Evolutionary conservation across 2,797 vertebrate species (phyloP), one percentile per base, ranked within the genome.

Genomic region (Gymnothorax reevesii): DNA sequence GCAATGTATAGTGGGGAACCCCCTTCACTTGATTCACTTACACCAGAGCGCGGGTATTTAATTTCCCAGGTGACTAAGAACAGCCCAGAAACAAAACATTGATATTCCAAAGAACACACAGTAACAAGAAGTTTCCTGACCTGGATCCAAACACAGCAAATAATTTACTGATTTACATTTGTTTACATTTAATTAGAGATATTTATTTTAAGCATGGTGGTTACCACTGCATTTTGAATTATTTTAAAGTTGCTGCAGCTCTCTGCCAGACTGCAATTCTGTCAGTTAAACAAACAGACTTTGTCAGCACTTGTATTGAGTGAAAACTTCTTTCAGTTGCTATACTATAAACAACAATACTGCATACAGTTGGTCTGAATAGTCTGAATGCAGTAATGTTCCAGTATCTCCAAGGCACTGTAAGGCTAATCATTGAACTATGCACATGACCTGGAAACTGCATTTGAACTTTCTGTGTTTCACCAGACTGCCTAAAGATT

Each of bases 401-500:
- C 9, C 66, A 27, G 83, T 54, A 27, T 71, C 12, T 42, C 83
- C 54, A 9, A 59, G 25, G 33, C 66, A 22, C 4, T 42, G 60
- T 17, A 49, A 62, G 20, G 17, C 17, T 83, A 62, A 49, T 42
- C 57, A 25, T n/a, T 71, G 10, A 33, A 33, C 66, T 84, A 71
- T 42, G 33, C 33, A 42, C 27, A 71, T 84, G 20, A 84, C 69
- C 52, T 73, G 52, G 60, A 84, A 73, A 84, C 8, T 22, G 17
- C 33, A 84, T 13, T 7, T 69, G 6, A 57, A 60, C 49, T 83
- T 79, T 60, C 64, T 79, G 83, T 52, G 9, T 66, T 66, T 22
- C 62, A 66, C 83, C 85, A 82, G 57, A 60, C 87, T 88, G 77
- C 85, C 84, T 25, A 83, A 83, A 84, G n/a, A 84, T 87, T 79